Base-by-base conservation (phyloP, 2,797 vertebrate genomes). In the Argentina silus region DNA sequence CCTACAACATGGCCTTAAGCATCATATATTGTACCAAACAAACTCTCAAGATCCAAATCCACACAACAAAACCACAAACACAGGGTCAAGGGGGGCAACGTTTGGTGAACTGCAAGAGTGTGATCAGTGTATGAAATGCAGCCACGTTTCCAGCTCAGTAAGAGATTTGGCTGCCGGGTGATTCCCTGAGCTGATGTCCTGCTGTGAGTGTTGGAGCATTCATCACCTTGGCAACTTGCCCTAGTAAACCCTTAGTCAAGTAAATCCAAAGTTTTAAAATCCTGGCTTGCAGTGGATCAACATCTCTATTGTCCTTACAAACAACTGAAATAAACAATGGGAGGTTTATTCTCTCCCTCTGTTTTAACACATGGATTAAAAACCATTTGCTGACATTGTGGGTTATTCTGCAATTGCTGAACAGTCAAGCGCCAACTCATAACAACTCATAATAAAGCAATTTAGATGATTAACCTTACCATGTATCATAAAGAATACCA, bases 171-270 rank as follows among this genome's bases (percentile, higher is more conserved):
- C 73, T 83, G 76, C 57, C 55, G 73, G 63, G 76, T 69, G 80
- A 74, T 74, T 74, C 57, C 68, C 75, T 70, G 50, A 60, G 14
- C 70, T 80, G 74, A 78, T 66, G 77, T 83, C 90, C 85, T 78
- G 89, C 88, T 85, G 88, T 64, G 87, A 85, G 74, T 84, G 60
- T 48, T 81, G 79, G 65, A 79, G 79, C 86, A 87, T 88, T 89
- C 81, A 83, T 91, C 64, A 65, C 89, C 88, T 4, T 85, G 86
- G 88, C 79, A 88, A 92, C 88, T 63, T 65, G 17, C 17, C 67
- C 48, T 43, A n/a, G 53, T 51, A 23, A 70, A 53, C 69, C 75
- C 63, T 83, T 74, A 64, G 76, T 82, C 59, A 85, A 85, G 86
- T 88, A 82, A 6, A 60, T 9, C 50, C 15, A 7, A 53, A 1